These are phyloP conservation scores for Xenus cinereus DNA, from an alignment of 2,113 vertebrate genomes.

Conservation along the genomic window DNA sequence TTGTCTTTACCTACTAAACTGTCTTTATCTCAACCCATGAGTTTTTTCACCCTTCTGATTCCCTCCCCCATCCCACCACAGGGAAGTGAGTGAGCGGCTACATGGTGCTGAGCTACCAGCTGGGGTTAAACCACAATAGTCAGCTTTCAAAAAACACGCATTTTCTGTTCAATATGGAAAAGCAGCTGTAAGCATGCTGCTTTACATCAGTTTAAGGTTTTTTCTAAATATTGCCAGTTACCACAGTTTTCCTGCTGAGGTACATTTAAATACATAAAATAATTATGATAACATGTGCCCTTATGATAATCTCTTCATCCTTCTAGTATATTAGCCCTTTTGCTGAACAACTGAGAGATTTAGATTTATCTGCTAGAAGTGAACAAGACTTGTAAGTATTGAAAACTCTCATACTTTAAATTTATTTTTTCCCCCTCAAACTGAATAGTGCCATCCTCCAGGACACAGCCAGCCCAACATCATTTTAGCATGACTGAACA, in stretches of 20 bases:
- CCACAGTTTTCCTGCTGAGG: neutral
- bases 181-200: neutral
- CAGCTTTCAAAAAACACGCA: neutral
- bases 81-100: fast-evolving
- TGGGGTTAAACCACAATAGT: neutral
- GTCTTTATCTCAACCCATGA: neutral
- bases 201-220: neutral
- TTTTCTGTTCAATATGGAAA: neutral
- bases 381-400: neutral
- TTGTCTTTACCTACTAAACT: neutral
- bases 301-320: neutral
- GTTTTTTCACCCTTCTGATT: neutral
- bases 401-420: neutral
- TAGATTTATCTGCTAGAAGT: neutral
- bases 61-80: fast-evolving
- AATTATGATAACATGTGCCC: neutral
- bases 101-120: fast-evolving
- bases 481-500: neutral
- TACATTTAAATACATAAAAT: neutral
- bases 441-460: neutral
- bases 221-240: neutral
- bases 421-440: neutral
- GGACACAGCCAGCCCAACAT: neutral
- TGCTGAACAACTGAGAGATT: neutral
- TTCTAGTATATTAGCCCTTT: neutral